Evolutionary conservation across 2,113 vertebrate genomes (phyloP).

Genomic region (Cyprinodon tularosa): DNA sequence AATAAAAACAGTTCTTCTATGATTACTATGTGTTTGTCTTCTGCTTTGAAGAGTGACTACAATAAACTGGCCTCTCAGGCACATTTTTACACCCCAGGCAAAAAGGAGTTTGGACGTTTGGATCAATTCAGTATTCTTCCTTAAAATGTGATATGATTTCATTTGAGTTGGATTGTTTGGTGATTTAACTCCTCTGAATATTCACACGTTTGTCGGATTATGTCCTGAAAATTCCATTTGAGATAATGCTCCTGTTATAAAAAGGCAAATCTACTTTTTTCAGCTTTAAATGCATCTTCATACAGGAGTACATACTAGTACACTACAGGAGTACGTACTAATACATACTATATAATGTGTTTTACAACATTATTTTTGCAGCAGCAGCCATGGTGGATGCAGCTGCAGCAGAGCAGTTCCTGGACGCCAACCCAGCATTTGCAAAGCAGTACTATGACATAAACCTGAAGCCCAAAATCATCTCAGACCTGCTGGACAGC

Average conservation of each 20-base stretch:
- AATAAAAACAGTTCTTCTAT: not conserved
- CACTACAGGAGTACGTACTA: not conserved
- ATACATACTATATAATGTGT: not conserved
- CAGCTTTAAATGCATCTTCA: not conserved
- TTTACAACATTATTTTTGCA: slow-evolving; percentile 1
- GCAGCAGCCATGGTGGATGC: slow-evolving; percentile 74
- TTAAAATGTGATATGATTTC: no score
- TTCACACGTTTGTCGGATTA: not conserved
- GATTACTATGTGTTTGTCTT: not conserved
- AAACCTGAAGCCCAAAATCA: slow-evolving; percentile 79
- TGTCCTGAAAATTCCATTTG: not conserved
- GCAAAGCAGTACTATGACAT: slow-evolving; percentile 85
- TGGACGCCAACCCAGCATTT: slow-evolving; percentile 86
- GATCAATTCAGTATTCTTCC: no score
- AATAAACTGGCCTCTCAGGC: not conserved
- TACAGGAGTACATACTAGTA: not conserved
- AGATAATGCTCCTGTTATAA: not conserved
- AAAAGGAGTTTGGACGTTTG: not conserved
- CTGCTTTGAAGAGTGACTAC: not conserved
- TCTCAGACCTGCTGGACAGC: slow-evolving; percentile 80
- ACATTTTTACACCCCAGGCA: not conserved
- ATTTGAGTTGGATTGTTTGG: no score
- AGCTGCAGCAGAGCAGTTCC: slow-evolving; percentile 85
- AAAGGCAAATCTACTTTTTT: not conserved
- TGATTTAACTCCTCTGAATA: no score